Evolutionary conservation across 2,888 invertebrate genomes (phyloP).

Genomic region (Morpho deidamia): DNA sequence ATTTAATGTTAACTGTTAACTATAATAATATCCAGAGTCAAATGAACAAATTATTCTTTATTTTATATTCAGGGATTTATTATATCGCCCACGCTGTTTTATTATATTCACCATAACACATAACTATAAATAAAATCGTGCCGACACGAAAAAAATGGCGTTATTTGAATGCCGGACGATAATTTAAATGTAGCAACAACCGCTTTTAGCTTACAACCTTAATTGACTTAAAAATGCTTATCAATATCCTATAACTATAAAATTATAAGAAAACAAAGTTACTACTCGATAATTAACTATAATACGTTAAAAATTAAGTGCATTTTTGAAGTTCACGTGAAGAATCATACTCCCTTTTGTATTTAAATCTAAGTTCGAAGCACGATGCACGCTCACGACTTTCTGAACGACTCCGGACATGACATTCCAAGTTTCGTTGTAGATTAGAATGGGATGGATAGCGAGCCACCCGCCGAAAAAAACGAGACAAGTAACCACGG

Average conservation of each 20-base stretch:
- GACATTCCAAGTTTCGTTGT: slow-evolving; percentile 78
- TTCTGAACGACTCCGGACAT: slow-evolving; percentile 79
- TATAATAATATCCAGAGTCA: slow-evolving; percentile 33
- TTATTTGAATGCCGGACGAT: slow-evolving; percentile 78
- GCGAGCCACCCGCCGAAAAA: slow-evolving; percentile 67
- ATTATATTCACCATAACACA: slow-evolving; percentile 62
- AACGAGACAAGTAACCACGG: slow-evolving; percentile 73
- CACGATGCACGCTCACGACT: slow-evolving; percentile 79
- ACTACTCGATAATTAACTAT: slow-evolving; percentile 37
- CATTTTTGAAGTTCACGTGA: slow-evolving; percentile 26
- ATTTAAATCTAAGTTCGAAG: slow-evolving; percentile 55
- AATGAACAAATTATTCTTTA: slow-evolving; percentile 34
- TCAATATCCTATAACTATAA: slow-evolving; percentile 49
- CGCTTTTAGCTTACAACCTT: slow-evolving; percentile 79
- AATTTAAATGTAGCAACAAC: slow-evolving; percentile 79
- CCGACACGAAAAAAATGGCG: slow-evolving; percentile 77
- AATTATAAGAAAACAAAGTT: slow-evolving; percentile 32
- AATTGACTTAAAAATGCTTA: slow-evolving; percentile 79
- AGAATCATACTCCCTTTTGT: slow-evolving; percentile 49
- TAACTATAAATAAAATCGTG: slow-evolving; percentile 73
- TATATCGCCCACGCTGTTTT: slow-evolving; percentile 56
- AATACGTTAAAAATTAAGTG: slow-evolving; percentile 30
- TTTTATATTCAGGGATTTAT: slow-evolving; percentile 37
- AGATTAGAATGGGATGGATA: slow-evolving; percentile 76
- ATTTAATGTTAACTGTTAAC: not conserved